Evolutionary conservation across 2,797 vertebrate genomes (phyloP).

Genomic region (Cynopterus sphinx): DNA sequence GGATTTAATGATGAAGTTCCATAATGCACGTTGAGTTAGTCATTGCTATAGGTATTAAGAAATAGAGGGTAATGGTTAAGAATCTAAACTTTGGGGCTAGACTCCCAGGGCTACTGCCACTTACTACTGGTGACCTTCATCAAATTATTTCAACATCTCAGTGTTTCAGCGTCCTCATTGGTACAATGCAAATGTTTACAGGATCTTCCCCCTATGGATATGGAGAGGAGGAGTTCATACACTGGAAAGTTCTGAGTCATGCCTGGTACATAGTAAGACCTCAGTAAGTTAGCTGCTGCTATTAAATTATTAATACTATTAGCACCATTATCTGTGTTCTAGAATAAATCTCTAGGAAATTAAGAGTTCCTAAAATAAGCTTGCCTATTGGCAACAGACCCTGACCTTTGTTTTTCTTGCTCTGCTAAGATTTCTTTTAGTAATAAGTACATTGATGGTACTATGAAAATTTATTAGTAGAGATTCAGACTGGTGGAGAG

Average conservation of each 20-base stretch:
- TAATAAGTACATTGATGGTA: neutral
- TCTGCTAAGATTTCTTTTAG: constrained; percentile 18
- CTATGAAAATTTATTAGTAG: constrained; percentile 57
- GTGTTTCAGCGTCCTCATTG: neutral
- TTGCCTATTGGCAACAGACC: neutral
- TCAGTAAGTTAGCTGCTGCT: neutral
- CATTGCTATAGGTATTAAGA: neutral
- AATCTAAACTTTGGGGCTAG: neutral
- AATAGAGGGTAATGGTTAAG: neutral
- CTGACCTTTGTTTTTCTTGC: neutral
- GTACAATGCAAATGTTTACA: neutral
- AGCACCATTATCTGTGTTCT: neutral
- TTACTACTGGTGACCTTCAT: neutral
- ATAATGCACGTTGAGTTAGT: neutral
- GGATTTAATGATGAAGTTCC: neutral
- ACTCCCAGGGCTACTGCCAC: neutral
- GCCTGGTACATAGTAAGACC: neutral
- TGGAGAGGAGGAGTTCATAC: neutral
- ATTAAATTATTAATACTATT: neutral
- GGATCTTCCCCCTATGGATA: neutral
- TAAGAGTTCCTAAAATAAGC: neutral
- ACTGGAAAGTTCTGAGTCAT: neutral
- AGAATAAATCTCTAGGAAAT: neutral
- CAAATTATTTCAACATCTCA: neutral
- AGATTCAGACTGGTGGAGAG: neutral